Conservation (phyloP, 1,140 invertebrate genomes). For the Rhizoglyphus robini region DNA sequence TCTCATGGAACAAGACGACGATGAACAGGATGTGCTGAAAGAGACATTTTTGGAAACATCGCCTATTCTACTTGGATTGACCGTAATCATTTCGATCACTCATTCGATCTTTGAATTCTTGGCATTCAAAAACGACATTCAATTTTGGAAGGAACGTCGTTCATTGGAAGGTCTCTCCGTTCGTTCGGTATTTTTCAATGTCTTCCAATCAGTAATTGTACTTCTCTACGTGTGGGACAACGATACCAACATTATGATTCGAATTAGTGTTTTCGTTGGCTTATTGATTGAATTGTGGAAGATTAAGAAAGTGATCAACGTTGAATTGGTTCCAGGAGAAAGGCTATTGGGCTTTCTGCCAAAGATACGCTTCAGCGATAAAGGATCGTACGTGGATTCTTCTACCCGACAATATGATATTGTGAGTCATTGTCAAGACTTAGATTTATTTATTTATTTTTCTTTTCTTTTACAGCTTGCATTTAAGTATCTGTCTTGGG, state of each 20-base stretch:
- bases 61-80: slow-evolving; percentile 80
- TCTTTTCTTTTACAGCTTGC: slow-evolving; percentile 47
- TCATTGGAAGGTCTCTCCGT: slow-evolving; percentile 94
- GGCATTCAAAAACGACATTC: slow-evolving; percentile 99
- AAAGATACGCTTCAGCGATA: slow-evolving; percentile 66
- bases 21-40: slow-evolving; percentile 92
- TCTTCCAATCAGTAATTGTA: slow-evolving; percentile 90
- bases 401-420: slow-evolving; percentile 88
- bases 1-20: slow-evolving; percentile 51
- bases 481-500: slow-evolving; percentile 92
- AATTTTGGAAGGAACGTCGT: slow-evolving; percentile 97
- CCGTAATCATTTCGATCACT: slow-evolving; percentile 79
- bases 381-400: slow-evolving; percentile 90
- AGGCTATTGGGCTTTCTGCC: slow-evolving; percentile 64
- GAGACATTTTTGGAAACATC: slow-evolving; percentile 93
- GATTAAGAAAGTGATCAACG: slow-evolving; percentile 76
- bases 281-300: slow-evolving; percentile 98
- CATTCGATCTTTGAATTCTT: slow-evolving; percentile 97
- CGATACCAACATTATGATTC: slow-evolving; percentile 91
- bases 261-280: slow-evolving; percentile 79
- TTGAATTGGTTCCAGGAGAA: slow-evolving; percentile 56
- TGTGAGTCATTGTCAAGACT: slow-evolving; percentile 30
- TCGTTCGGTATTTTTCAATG: slow-evolving; percentile 96
- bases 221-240: slow-evolving; percentile 93
- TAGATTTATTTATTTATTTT: not conserved